Evolutionary conservation across 92 coral and sea anemone genomes (phyloP), one percentile per base, ranked within the genome.

Genomic region (Zoanthus sociatus): DNA sequence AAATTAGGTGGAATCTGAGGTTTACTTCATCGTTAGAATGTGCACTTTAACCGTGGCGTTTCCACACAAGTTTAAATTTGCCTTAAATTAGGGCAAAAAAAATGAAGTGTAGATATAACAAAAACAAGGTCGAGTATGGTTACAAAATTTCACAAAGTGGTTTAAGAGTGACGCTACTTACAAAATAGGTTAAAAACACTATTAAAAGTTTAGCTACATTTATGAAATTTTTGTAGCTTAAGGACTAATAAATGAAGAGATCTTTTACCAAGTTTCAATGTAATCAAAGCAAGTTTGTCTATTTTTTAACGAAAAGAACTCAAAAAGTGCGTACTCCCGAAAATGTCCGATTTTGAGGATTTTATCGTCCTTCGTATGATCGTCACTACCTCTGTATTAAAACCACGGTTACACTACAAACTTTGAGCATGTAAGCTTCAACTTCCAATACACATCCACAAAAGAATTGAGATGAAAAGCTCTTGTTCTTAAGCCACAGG

Each of bases 41-140:
- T 67, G 72, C 44, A 67, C 37, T 67, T 67, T 67, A 67, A 67
- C 72, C 72, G 72, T 67, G 72, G 72, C 72, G 72, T 67, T 67
- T 67, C 72, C 72, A 67, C 72, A 32, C 72, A 67, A 67, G 72
- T 67, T 61, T 61, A 61, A 61, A 61, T 11, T 61, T 61, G 68
- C 15, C 68, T 11, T 61, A 61, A 61, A 61, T 61, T 61, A 11
- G 17, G 68, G 68, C 68, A 61, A 61, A 61, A 61, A 61, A 11
- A 11, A 11, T 61, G 68, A 61, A 61, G 68, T 61, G 68, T 11
- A 61, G 18, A 6, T 61, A 61, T 61, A 61, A 11, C 37, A 67
- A 18, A 18, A 21, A 67, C 72, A 67, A 67, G 72, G 72, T 17
- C 37, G 44, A 9, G 72, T 67, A 18, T 67, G 72, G 72, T 4